These are phyloP conservation scores for Ophioderma brevispina DNA, from an alignment of 35 echinoderm and acorn worm species.

Conservation along the genomic window DNA sequence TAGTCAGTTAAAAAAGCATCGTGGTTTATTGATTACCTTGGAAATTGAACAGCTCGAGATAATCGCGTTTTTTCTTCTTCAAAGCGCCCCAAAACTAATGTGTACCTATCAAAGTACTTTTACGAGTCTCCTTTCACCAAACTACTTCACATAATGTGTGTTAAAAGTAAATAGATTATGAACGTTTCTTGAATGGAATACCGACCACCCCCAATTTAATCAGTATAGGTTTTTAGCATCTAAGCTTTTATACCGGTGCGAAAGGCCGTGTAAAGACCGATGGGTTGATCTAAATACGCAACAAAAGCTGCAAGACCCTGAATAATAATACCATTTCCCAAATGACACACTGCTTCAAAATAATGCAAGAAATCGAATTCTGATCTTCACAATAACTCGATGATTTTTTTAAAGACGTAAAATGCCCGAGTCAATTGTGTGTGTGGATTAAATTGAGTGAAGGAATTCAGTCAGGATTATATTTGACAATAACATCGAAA, in stretches of 20 bases:
- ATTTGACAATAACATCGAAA: background rate
- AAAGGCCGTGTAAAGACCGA: background rate
- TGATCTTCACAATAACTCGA: background rate
- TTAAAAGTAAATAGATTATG: background rate
- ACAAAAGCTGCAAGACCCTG: background rate
- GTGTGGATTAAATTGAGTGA: background rate
- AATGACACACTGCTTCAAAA: background rate
- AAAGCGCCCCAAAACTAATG: background rate
- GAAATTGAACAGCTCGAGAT: background rate
- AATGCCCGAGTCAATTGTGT: background rate
- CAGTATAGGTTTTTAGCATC: background rate
- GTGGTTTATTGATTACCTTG: background rate
- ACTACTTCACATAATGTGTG: background rate
- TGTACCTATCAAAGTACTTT: background rate
- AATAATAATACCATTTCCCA: background rate
- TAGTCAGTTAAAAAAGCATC: background rate
- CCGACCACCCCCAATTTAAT: background rate
- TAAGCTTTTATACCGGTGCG: background rate
- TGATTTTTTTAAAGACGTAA: background rate
- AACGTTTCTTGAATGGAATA: background rate
- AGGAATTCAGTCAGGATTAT: background rate
- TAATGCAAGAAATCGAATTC: background rate
- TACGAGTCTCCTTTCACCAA: background rate
- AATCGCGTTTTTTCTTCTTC: conserved; percentile 13
- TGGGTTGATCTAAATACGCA: background rate